phyloP scores from a whole-genome alignment of 64 coral and sea anemone genomes.

The Acropora tenuis region DNA sequence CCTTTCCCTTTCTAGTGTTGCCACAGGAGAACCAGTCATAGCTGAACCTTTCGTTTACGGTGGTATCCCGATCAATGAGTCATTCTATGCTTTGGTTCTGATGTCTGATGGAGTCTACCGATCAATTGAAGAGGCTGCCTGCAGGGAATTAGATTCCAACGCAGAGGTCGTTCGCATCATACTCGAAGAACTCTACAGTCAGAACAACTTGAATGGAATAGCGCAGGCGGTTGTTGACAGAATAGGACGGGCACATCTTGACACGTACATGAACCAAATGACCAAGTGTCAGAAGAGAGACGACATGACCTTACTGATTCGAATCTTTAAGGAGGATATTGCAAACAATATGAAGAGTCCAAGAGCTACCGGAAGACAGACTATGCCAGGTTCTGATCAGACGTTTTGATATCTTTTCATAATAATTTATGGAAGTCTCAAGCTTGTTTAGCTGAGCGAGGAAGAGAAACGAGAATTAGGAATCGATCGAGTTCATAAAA shows the following conservation, averaged over 20 bases:
- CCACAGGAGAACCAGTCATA: slow-evolving; percentile 91
- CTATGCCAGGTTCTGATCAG: slow-evolving; percentile 53
- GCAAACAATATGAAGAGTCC: slow-evolving; percentile 78
- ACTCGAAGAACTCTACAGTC: slow-evolving; percentile 72
- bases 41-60: slow-evolving; percentile 88
- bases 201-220: slow-evolving; percentile 88
- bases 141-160: slow-evolving; percentile 59
- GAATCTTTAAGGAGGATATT: slow-evolving; percentile 86
- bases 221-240: slow-evolving; percentile 94
- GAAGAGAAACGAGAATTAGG: too few relatives aligned
- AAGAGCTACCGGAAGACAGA: slow-evolving; percentile 55
- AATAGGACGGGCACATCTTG: slow-evolving; percentile 81
- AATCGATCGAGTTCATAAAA: too few relatives aligned
- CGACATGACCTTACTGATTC: slow-evolving; percentile 90
- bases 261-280: slow-evolving; percentile 91
- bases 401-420: too few relatives aligned
- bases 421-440: too few relatives aligned
- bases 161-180: slow-evolving; percentile 86
- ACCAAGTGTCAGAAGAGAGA: slow-evolving; percentile 92
- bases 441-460: too few relatives aligned
- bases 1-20: slow-evolving; percentile 36
- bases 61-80: slow-evolving; percentile 81
- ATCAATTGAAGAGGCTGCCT: slow-evolving; percentile 81
- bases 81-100: slow-evolving; percentile 86
- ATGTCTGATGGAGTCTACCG: slow-evolving; percentile 99